Base-by-base conservation (phyloP, 1,140 invertebrate genomes). In the Cotesia chilonis region DNA sequence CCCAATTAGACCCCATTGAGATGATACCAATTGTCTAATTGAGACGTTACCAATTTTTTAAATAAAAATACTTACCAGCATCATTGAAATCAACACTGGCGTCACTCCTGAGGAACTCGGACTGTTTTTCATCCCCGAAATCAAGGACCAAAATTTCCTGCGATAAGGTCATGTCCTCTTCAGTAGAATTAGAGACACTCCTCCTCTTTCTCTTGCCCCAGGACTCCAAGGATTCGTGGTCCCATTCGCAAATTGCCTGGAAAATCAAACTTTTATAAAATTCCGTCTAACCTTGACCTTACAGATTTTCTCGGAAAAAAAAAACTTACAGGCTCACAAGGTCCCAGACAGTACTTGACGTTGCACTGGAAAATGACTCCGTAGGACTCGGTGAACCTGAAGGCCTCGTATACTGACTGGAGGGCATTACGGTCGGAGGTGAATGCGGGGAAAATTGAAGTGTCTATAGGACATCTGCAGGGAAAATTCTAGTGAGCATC, bases 321-420 rank as follows among this genome's bases (percentile, higher is more conserved):
- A 7, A 47, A 52, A 67, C 90, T 91, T 89, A 96, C 94, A 79
- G 96, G 94, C 86, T 97, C 95, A 81, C 96, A 98, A 70, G 94
- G 95, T 84, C 96, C 96, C 61, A 98, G 89, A 85, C 96, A 98
- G 85, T 98, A 98, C 83, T 97, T 97, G 72, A 98, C 96, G 82
- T 98, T 98, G 85, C 96, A 98, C 82, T 98, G 96, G 91, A 98
- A 98, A 82, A 98, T 98, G 57, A 98, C 96, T 14, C 96, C 96
- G 76, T 97, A 98, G 20, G 95, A 97, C 83, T 98, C 96, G 0
- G 96, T 98, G 82, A 98, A 97, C 78, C 96, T 90, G 89, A 98
- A 98, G 1, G 96, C 96, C 87, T 98, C 96, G 81, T 97, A 98
- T 60, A 95, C 90, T 0, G 94, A 95, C 80, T 97, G 94, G 68